phyloP scores from a whole-genome alignment of 2,113 vertebrate species.

The Hippocampus zosterae region DNA sequence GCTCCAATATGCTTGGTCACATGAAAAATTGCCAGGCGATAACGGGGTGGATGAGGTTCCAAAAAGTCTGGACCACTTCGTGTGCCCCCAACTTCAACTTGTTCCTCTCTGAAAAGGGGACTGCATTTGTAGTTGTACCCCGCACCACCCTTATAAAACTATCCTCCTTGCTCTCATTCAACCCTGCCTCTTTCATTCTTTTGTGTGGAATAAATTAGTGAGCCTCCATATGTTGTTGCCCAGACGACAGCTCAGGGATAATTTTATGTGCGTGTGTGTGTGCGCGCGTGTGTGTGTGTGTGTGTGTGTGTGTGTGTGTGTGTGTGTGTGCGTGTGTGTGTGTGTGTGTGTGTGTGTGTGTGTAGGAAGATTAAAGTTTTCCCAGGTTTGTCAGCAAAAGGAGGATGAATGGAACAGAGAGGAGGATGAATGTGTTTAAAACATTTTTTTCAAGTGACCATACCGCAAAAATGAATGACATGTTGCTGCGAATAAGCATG shows the following conservation, averaged over 20 bases:
- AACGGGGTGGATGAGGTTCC: neutral
- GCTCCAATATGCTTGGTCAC: neutral
- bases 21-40: neutral
- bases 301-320: conserved; percentile 60
- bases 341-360: conserved; percentile 68
- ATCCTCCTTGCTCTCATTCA: conserved; percentile 56
- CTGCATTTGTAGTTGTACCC: conserved; percentile 49
- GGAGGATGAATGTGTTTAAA: conserved; percentile 15
- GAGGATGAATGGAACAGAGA: no score
- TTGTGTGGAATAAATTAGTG: conserved; percentile 59
- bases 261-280: conserved; percentile 66
- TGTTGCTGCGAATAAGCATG: neutral
- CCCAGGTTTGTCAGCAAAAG: conserved; percentile 67
- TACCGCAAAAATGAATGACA: neutral
- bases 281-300: conserved; percentile 52
- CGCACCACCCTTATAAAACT: conserved; percentile 42
- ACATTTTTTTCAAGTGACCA: neutral
- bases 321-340: conserved; percentile 50
- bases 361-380: conserved; percentile 65
- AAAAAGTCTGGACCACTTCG: neutral
- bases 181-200: conserved; percentile 39
- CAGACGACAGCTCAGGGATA: conserved; percentile 55
- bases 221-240: conserved; percentile 58
- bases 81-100: conserved; percentile 17
- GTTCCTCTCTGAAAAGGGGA: conserved; percentile 1